phyloP scores from a whole-genome alignment of 2,888 invertebrate species.

The Automeris io region DNA sequence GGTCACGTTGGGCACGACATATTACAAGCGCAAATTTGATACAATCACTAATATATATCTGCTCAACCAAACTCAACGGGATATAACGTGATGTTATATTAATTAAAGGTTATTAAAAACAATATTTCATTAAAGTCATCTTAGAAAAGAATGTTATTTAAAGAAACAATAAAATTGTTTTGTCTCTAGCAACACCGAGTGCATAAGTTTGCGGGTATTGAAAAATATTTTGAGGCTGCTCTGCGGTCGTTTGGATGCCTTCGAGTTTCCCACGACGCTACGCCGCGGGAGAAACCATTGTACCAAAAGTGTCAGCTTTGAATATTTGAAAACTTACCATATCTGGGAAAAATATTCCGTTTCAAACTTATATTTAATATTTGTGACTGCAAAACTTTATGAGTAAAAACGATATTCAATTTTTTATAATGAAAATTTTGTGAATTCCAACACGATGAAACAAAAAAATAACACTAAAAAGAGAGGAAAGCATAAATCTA shows the following conservation, averaged over 20 bases:
- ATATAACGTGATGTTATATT: too few species aligned
- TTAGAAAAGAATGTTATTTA: too few species aligned
- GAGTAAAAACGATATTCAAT: neutral
- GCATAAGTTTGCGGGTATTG: constrained; percentile 49
- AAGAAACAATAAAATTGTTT: neutral
- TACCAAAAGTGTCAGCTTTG: neutral
- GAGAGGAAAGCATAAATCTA: too few species aligned
- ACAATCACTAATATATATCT: too few species aligned
- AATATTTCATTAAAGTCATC: too few species aligned
- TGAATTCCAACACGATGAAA: too few species aligned
- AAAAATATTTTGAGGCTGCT: constrained; percentile 53
- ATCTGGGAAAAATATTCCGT: neutral
- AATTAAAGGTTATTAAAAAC: too few species aligned
- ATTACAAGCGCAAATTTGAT: too few species aligned
- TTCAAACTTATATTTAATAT: neutral
- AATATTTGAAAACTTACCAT: neutral
- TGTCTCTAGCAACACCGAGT: neutral
- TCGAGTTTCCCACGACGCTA: neutral
- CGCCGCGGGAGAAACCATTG: neutral
- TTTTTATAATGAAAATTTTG: neutral
- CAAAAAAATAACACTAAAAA: too few species aligned
- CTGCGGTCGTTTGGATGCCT: constrained; percentile 15
- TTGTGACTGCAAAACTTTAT: neutral
- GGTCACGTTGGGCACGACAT: too few species aligned
- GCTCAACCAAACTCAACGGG: too few species aligned